A percentile compares a stretch with the other conserved stretches of the same genome.
phyloP scores from a whole-genome alignment of 2,888 invertebrate species.

The Catocala nupta region DNA sequence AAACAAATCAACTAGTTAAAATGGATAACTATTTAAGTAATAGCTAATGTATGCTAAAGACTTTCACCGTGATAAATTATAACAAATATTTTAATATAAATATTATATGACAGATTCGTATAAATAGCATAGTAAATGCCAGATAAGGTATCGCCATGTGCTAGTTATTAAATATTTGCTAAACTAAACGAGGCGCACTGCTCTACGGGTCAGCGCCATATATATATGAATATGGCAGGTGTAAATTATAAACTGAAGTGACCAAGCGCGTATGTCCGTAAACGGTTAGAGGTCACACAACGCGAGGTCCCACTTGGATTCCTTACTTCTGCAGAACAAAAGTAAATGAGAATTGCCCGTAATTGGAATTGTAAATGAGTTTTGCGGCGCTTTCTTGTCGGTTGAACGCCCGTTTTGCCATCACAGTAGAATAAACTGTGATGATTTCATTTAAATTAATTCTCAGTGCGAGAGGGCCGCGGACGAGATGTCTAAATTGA shows the following conservation, averaged over 20 bases:
- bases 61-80: too few species aligned
- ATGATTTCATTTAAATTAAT: constrained; percentile 86
- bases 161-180: too few species aligned
- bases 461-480: constrained; percentile 65
- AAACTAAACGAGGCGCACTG: too few species aligned
- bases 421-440: constrained; percentile 84
- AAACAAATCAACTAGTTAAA: not conserved
- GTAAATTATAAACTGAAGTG: constrained; percentile 32
- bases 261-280: constrained; percentile 48
- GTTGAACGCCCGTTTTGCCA: constrained; percentile 77
- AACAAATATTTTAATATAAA: not conserved
- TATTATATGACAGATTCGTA: too few species aligned
- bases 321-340: constrained; percentile 79
- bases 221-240: not conserved
- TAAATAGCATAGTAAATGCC: too few species aligned
- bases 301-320: constrained; percentile 64
- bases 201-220: too few species aligned
- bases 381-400: constrained; percentile 82
- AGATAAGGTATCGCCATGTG: too few species aligned
- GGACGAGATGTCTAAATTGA: constrained; percentile 68
- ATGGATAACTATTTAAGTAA: not conserved
- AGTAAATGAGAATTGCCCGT: constrained; percentile 85
- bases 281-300: constrained; percentile 56
- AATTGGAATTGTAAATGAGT: constrained; percentile 87
- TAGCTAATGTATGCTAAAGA: not conserved